Conservation (phyloP, 2,888 invertebrate genomes). For the Stenotaenia linearis region DNA sequence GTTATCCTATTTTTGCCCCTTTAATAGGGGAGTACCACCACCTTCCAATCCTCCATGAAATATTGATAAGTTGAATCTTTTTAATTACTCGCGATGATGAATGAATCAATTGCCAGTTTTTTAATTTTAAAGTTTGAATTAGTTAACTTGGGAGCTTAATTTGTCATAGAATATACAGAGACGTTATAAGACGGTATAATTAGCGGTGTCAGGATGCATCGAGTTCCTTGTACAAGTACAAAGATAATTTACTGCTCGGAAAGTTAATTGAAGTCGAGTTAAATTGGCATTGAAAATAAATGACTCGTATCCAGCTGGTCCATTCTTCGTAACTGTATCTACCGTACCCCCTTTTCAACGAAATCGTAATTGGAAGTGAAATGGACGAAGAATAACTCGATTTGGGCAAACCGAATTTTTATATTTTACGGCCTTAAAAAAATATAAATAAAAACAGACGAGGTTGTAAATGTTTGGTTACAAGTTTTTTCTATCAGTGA, state of each 20-base stretch:
- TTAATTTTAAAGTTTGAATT: not conserved
- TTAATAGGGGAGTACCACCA: no score
- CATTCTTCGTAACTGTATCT: not conserved
- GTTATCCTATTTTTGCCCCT: not conserved
- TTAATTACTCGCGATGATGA: not conserved
- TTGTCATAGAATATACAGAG: not conserved
- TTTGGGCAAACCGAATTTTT: slow-evolving; percentile 10
- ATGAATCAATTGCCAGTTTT: not conserved
- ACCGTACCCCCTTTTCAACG: not conserved
- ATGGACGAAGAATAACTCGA: slow-evolving; percentile 9
- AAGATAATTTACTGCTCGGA: not conserved
- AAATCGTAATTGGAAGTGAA: slow-evolving; percentile 7
- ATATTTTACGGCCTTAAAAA: not conserved
- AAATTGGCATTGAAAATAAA: slow-evolving; percentile 21
- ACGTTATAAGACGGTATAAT: not conserved
- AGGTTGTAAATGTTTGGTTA: slow-evolving; percentile 18
- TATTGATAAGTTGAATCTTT: not conserved
- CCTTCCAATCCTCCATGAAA: not conserved
- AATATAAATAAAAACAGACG: not conserved
- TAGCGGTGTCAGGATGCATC: slow-evolving; percentile 17
- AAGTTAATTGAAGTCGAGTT: slow-evolving; percentile 14
- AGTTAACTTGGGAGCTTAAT: not conserved
- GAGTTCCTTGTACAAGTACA: not conserved
- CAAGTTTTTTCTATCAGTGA: slow-evolving; percentile 21
- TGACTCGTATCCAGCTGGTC: slow-evolving; percentile 16